Evolutionary conservation across 2,888 invertebrate genomes (phyloP).

Genomic region (Tinea pellionella): DNA sequence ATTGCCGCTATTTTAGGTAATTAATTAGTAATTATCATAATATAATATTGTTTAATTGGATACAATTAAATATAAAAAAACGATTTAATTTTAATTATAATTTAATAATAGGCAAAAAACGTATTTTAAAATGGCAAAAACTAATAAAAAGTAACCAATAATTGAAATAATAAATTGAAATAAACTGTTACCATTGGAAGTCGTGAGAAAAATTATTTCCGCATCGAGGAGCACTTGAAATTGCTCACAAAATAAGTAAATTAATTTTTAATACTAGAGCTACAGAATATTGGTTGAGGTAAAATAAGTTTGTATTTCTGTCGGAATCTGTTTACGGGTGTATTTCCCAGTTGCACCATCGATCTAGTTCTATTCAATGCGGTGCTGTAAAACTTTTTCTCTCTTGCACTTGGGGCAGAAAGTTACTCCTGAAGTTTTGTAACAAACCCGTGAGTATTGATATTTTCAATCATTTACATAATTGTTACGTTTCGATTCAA

Average conservation of each 20-base stretch:
- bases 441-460: background rate
- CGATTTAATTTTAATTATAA: no score
- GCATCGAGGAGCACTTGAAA: no score
- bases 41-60: no score
- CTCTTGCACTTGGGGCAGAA: background rate
- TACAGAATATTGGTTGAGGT: background rate
- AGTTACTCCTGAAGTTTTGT: background rate
- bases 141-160: no score
- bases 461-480: background rate
- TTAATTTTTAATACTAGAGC: background rate
- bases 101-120: no score
- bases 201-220: background rate
- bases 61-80: no score
- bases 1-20: no score
- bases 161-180: no score
- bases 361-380: constrained; percentile 2
- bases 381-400: background rate
- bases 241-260: background rate
- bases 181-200: no score
- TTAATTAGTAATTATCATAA: no score
- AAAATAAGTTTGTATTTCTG: background rate
- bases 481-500: background rate
- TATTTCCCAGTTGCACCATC: constrained; percentile 13
- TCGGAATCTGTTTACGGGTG: background rate
- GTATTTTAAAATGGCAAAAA: no score